These are phyloP conservation scores for Ammodytes marinus DNA, from an alignment of 2,113 vertebrate species.

Conservation along the genomic window DNA sequence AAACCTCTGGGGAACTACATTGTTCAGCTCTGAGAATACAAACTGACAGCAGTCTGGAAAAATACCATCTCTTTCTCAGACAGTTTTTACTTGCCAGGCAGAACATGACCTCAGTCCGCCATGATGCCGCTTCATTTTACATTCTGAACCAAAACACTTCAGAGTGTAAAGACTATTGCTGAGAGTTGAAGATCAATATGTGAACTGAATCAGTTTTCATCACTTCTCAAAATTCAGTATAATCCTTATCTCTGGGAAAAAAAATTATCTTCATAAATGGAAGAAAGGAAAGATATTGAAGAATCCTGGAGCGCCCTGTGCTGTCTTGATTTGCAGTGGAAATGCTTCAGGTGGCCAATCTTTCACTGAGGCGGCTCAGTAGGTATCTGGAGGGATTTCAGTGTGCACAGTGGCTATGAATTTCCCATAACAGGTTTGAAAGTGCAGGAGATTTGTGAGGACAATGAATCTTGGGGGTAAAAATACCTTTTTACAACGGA, in stretches of 20 bases:
- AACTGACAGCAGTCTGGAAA: constrained; percentile 5
- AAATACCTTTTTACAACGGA: constrained; percentile 46
- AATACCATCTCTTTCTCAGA: constrained; percentile 15
- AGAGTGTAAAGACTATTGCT: constrained; percentile 8
- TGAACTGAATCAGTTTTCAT: constrained; percentile 12
- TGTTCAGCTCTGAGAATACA: not conserved
- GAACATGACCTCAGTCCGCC: constrained; percentile 20
- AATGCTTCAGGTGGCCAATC: constrained; percentile 13
- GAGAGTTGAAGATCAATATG: constrained; percentile 1
- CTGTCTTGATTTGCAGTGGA: constrained; percentile 24
- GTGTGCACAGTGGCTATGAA: constrained; percentile 26
- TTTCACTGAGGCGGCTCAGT: constrained; percentile 35
- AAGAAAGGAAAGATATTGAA: constrained; percentile 43
- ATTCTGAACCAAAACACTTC: constrained; percentile 18
- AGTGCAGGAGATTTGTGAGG: constrained; percentile 43
- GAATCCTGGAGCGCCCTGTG: constrained; percentile 22
- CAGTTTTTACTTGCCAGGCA: constrained; percentile 32
- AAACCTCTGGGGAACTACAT: not conserved
- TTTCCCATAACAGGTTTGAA: constrained; percentile 38
- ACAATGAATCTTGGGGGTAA: constrained; percentile 40
- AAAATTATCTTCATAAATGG: constrained; percentile 49
- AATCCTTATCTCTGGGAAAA: constrained; percentile 58
- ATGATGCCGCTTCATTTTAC: constrained; percentile 32
- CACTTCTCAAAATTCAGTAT: constrained; percentile 34
- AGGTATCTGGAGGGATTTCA: constrained; percentile 37